Evolutionary conservation across 2,888 invertebrate genomes (phyloP).

Genomic region (Mylabris sibirica): DNA sequence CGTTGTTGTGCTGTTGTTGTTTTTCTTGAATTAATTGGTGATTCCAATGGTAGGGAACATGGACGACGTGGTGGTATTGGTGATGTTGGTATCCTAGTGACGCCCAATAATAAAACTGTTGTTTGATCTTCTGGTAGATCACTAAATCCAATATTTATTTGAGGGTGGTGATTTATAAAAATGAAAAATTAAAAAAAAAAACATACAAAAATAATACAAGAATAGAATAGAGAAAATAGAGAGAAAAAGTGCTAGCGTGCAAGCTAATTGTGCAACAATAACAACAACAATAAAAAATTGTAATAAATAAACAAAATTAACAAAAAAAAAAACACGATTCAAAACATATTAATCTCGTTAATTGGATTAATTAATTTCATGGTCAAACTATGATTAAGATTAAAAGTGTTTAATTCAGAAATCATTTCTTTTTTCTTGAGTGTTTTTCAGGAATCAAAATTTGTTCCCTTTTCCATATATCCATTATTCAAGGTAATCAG

Average conservation of each 20-base stretch:
- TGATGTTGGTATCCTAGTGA: slow-evolving; percentile 65
- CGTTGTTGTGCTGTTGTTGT: slow-evolving; percentile 54
- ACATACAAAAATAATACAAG: slow-evolving; percentile 1
- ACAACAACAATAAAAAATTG: neutral
- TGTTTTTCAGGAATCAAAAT: neutral
- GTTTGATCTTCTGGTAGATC: slow-evolving; percentile 71
- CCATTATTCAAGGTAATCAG: neutral
- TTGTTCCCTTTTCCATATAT: neutral
- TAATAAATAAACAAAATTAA: slow-evolving; percentile 20
- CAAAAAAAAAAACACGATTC: neutral
- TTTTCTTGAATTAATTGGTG: slow-evolving; percentile 26
- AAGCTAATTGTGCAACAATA: neutral
- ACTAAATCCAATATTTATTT: slow-evolving; percentile 56
- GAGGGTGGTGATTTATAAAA: slow-evolving; percentile 11
- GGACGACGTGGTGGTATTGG: slow-evolving; percentile 56
- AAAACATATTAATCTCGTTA: neutral
- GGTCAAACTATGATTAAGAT: neutral
- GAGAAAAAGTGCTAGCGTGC: slow-evolving; percentile 19
- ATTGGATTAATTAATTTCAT: neutral
- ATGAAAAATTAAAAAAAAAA: slow-evolving; percentile 7
- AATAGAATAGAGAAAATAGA: too few species aligned
- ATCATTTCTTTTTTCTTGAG: neutral
- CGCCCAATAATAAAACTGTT: slow-evolving; percentile 69
- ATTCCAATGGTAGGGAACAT: slow-evolving; percentile 52
- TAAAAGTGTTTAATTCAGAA: neutral